A percentile compares a stretch with the other conserved stretches of the same genome.
These are phyloP conservation scores for Oxyteleia sp. DNA, from an alignment of 2,888 invertebrate species.

Conservation along the genomic window DNA sequence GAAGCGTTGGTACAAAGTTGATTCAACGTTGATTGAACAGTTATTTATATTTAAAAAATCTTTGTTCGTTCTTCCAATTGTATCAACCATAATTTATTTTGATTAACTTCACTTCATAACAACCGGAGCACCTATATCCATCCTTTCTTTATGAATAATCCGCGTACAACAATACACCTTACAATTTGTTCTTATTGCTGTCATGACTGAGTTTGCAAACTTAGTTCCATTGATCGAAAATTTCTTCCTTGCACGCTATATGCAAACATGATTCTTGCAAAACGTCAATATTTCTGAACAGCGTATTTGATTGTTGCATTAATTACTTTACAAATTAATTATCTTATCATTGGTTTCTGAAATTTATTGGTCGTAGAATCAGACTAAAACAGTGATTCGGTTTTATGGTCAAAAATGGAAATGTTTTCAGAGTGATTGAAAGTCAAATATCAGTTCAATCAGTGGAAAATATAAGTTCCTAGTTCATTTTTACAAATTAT, in stretches of 20 bases:
- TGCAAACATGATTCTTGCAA: conserved; percentile 32
- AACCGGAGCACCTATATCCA: conserved; percentile 42
- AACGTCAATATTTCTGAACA: conserved; percentile 41
- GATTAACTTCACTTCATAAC: conserved; percentile 47
- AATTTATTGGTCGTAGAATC: no score
- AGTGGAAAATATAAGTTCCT: no score
- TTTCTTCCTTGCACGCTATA: conserved; percentile 23
- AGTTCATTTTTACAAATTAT: no score
- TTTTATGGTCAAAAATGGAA: no score
- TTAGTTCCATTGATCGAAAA: conserved; percentile 54
- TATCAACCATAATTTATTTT: conserved; percentile 35
- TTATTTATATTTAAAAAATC: no score
- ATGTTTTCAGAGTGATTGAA: no score
- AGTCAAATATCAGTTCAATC: no score
- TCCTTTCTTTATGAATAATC: conserved; percentile 36
- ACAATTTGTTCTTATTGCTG: conserved; percentile 57
- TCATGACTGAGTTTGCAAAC: conserved; percentile 55
- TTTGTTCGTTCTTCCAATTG: conserved; percentile 33
- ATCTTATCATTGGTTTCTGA: no score
- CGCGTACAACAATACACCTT: conserved; percentile 36
- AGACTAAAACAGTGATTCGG: no score
- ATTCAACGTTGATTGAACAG: no score
- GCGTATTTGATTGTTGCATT: conserved; percentile 36
- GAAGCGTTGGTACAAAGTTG: no score
- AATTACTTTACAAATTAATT: conserved; percentile 38